Percentiles rank a stretch among this genome's conserved stretches.
Conservation (phyloP, 2,797 vertebrate genomes). For the Petrocephalus schoutedeni region DNA sequence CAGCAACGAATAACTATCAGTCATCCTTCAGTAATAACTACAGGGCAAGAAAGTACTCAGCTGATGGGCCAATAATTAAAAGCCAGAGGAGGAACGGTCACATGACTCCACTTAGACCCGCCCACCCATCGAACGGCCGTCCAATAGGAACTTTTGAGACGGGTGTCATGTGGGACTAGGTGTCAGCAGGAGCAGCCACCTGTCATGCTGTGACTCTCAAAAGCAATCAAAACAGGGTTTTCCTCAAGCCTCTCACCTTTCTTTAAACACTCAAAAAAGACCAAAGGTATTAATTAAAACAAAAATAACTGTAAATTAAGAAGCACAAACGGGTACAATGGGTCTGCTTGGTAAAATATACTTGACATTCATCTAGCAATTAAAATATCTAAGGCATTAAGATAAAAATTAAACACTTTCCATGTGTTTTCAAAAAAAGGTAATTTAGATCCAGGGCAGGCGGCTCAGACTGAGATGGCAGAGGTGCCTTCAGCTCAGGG, state of each 20-base stretch:
- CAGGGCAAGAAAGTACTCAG: neutral
- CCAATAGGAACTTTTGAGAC: neutral
- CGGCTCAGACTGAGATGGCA: neutral
- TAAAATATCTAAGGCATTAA: neutral
- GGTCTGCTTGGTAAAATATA: neutral
- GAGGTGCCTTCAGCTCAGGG: neutral
- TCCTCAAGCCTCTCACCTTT: neutral
- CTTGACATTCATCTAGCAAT: constrained; percentile 2
- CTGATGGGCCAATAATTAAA: constrained; percentile 22
- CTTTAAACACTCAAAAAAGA: neutral
- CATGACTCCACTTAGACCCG: neutral
- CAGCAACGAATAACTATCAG: constrained; percentile 21
- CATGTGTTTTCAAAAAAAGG: neutral
- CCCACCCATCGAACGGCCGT: neutral
- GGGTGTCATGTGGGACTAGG: neutral
- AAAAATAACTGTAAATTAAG: neutral
- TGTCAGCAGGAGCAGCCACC: neutral
- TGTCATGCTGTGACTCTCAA: neutral
- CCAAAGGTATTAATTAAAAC: neutral
- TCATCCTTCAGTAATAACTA: constrained; percentile 12
- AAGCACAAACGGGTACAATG: neutral
- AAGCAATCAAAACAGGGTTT: neutral
- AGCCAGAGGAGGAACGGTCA: neutral
- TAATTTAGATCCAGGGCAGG: neutral
- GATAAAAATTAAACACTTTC: neutral